A percentile compares a stretch with the other conserved stretches of the same genome.
Conservation (phyloP, 2,888 invertebrate genomes). For the Hypolimnas misippus region DNA sequence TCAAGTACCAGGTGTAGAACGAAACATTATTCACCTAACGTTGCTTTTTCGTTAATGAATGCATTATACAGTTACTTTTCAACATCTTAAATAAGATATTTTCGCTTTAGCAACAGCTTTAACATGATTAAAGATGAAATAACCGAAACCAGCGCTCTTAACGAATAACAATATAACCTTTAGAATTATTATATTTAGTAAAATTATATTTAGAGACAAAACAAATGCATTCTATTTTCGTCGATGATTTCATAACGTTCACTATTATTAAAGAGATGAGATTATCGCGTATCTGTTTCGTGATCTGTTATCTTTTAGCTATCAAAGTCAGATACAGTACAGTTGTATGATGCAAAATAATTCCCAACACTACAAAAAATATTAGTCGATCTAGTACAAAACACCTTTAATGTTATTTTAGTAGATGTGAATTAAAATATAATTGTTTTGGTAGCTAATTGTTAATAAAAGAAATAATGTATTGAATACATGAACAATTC, state of each 20-base stretch:
- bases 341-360: too few species aligned
- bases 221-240: conserved; percentile 7
- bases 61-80: conserved; percentile 23
- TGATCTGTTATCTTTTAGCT: conserved; percentile 3
- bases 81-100: conserved; percentile 17
- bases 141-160: conserved; percentile 1
- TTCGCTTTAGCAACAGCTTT: conserved; percentile 16
- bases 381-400: neutral
- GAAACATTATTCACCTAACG: conserved; percentile 22
- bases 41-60: conserved; percentile 28
- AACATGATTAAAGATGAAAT: conserved; percentile 5
- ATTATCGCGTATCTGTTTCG: conserved; percentile 8
- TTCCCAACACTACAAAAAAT: neutral
- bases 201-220: conserved; percentile 21
- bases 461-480: too few species aligned
- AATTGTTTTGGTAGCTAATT: too few species aligned
- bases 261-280: neutral
- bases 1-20: conserved; percentile 26
- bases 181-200: conserved; percentile 14
- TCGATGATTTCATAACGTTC: conserved; percentile 12
- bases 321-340: neutral
- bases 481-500: too few species aligned
- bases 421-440: too few species aligned
- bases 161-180: conserved; percentile 5
- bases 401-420: too few species aligned